A percentile compares a stretch with the other conserved stretches of the same genome.
Evolutionary conservation across 1,140 invertebrate species (phyloP).

Genomic region (Campoletis sonorensis): DNA sequence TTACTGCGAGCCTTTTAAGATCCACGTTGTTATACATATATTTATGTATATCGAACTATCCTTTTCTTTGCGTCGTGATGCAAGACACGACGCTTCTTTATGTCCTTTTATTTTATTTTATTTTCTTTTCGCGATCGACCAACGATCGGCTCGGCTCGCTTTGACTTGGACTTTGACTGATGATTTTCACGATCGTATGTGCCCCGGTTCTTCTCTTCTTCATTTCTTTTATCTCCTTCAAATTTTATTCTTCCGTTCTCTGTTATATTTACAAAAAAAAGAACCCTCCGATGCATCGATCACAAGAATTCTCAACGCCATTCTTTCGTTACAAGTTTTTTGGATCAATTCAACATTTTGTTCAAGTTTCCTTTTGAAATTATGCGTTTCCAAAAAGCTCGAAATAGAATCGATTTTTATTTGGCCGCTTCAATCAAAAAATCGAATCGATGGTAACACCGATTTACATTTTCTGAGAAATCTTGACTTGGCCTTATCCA

Average conservation of each 20-base stretch:
- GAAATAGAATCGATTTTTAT: too few species aligned
- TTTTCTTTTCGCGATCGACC: conserved; percentile 7
- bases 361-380: not conserved
- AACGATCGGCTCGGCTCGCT: conserved; percentile 50
- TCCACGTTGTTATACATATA: not conserved
- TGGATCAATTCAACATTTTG: too few species aligned
- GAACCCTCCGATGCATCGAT: not conserved
- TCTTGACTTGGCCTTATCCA: not conserved
- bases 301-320: too few species aligned
- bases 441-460: conserved; percentile 21
- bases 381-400: too few species aligned
- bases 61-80: conserved; percentile 33
- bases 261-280: not conserved
- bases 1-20: not conserved
- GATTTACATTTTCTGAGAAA: not conserved
- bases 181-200: conserved; percentile 46
- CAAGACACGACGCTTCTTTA: conserved; percentile 25
- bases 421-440: conserved; percentile 21
- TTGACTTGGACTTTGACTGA: conserved; percentile 54
- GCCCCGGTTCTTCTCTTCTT: not conserved
- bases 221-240: not conserved
- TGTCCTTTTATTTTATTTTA: not conserved
- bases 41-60: not conserved
- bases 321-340: too few species aligned
- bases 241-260: not conserved